phyloP scores from a whole-genome alignment of 2,888 invertebrate genomes.

The Diachrysia chrysitis region DNA sequence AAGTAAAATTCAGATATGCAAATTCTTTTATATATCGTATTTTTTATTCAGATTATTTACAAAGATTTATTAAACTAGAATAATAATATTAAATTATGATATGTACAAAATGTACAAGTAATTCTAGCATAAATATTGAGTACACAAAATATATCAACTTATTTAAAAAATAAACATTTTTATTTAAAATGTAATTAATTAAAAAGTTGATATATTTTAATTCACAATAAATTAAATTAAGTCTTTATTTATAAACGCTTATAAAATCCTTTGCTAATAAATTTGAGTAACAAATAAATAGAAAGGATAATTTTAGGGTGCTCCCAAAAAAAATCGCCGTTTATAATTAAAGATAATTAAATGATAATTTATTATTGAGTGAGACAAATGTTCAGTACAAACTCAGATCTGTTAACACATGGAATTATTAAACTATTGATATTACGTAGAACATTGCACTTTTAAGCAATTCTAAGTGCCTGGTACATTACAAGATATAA shows the following conservation, averaged over 20 bases:
- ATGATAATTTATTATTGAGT: constrained; percentile 48
- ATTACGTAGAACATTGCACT: constrained; percentile 72
- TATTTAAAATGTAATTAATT: constrained; percentile 45
- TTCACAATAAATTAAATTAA: constrained; percentile 44
- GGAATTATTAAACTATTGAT: constrained; percentile 53
- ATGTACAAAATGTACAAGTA: constrained; percentile 83
- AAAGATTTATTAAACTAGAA: constrained; percentile 65
- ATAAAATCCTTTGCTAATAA: constrained; percentile 47
- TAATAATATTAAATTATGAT: constrained; percentile 74
- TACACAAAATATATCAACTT: constrained; percentile 58
- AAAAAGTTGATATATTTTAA: constrained; percentile 57
- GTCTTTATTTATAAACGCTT: constrained; percentile 43
- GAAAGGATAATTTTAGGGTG: constrained; percentile 48
- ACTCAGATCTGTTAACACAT: constrained; percentile 70
- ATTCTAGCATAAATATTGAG: constrained; percentile 62
- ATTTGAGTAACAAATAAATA: constrained; percentile 54
- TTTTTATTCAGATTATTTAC: constrained; percentile 84
- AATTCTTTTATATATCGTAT: constrained; percentile 72
- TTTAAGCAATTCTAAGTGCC: constrained; percentile 63
- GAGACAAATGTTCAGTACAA: constrained; percentile 61
- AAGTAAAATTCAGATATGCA: constrained; percentile 81
- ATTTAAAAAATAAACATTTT: constrained; percentile 42
- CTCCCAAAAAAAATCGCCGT: constrained; percentile 42
- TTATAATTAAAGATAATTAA: constrained; percentile 53
- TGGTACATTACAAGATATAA: constrained; percentile 41